These are phyloP conservation scores for Netelia inedita DNA, from an alignment of 2,888 invertebrate species.

Conservation along the genomic window DNA sequence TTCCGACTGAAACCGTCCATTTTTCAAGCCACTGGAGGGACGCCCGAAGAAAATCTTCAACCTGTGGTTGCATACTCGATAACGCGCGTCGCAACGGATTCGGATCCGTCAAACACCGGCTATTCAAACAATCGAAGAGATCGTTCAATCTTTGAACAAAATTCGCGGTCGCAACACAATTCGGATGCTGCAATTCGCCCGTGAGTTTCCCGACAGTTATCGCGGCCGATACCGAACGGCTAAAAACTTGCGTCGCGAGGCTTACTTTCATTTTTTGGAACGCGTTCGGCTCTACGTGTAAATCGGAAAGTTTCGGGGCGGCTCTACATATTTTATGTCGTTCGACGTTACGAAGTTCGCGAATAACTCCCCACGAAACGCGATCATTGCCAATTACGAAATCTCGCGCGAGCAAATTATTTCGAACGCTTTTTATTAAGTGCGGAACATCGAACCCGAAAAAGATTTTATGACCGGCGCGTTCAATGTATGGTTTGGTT, in stretches of 20 bases:
- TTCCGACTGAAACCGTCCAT: constrained; percentile 31
- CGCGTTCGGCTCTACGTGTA: constrained; percentile 69
- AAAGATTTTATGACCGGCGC: constrained; percentile 63
- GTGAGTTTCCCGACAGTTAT: constrained; percentile 64
- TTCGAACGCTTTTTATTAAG: constrained; percentile 69
- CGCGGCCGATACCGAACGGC: constrained; percentile 70
- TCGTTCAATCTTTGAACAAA: constrained; percentile 71
- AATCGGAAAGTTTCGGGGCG: constrained; percentile 71
- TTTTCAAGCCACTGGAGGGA: constrained; percentile 62
- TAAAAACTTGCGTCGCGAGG: constrained; percentile 73
- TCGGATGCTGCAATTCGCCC: constrained; percentile 63
- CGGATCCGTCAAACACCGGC: constrained; percentile 57
- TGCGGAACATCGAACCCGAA: constrained; percentile 71
- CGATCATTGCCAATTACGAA: constrained; percentile 46
- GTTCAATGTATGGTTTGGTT: constrained; percentile 65
- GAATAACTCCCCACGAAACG: constrained; percentile 27
- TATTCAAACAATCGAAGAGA: constrained; percentile 72
- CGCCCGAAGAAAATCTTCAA: constrained; percentile 61
- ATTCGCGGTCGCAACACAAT: constrained; percentile 66
- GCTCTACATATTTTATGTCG: constrained; percentile 61
- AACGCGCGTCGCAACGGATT: constrained; percentile 66
- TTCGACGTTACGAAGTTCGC: constrained; percentile 65
- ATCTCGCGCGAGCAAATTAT: constrained; percentile 68
- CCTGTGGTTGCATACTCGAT: constrained; percentile 54
- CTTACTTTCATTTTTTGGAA: constrained; percentile 73